A percentile compares a stretch with the other conserved stretches of the same genome.
Conservation (phyloP, 2,113 vertebrate genomes). For the Brienomyrus longianalis region DNA sequence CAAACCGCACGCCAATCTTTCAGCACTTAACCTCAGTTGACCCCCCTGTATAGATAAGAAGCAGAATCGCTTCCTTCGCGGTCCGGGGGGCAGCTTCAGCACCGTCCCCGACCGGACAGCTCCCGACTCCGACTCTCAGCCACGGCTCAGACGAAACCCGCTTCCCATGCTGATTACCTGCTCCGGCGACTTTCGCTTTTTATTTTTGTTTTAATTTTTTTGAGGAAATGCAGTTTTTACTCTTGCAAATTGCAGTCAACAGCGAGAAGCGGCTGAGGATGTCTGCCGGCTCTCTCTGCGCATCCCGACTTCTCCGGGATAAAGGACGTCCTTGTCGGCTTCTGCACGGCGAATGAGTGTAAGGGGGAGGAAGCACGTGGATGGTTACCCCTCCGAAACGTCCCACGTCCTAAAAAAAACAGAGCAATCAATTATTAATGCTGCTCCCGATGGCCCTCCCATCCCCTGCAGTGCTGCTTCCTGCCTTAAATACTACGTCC, state of each 20-base stretch:
- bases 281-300: slow-evolving; percentile 50
- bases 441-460: slow-evolving; percentile 40
- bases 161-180: slow-evolving; percentile 39
- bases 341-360: slow-evolving; percentile 36
- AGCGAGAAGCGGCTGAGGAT: slow-evolving; percentile 29
- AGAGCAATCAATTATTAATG: slow-evolving; percentile 51
- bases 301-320: slow-evolving; percentile 52
- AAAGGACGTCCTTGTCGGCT: slow-evolving; percentile 60
- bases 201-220: neutral
- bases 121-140: slow-evolving; percentile 21
- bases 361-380: slow-evolving; percentile 41
- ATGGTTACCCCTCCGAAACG: slow-evolving; percentile 43
- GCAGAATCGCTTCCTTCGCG: slow-evolving; percentile 36
- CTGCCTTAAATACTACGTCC: slow-evolving; percentile 12
- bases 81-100: slow-evolving; percentile 46
- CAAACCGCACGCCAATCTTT: neutral
- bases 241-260: slow-evolving; percentile 44
- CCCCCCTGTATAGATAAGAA: slow-evolving; percentile 5
- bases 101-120: slow-evolving; percentile 50
- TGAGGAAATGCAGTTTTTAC: slow-evolving; percentile 25
- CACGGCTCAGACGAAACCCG: no score
- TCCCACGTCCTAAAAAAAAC: slow-evolving; percentile 45
- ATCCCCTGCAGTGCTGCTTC: slow-evolving; percentile 21
- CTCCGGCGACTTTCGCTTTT: slow-evolving; percentile 42
- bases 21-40: slow-evolving; percentile 21